Conservation (phyloP, 1,140 invertebrate genomes). For the Drosophila subpulchrella region DNA sequence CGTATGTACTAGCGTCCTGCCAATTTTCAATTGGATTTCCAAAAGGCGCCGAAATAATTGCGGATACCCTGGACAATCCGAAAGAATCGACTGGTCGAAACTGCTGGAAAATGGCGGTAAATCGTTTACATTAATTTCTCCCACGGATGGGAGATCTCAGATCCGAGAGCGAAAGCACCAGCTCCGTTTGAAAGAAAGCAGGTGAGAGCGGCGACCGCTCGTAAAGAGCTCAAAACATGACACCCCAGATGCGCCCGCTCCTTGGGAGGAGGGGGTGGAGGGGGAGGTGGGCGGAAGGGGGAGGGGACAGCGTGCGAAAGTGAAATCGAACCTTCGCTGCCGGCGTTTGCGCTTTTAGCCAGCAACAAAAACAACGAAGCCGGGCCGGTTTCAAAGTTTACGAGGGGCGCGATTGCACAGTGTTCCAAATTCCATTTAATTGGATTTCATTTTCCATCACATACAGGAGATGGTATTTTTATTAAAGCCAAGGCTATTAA, state of each 20-base stretch:
- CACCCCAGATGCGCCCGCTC: constrained; percentile 41
- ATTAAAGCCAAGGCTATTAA: background rate
- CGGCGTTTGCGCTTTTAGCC: constrained; percentile 72
- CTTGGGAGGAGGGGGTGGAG: background rate
- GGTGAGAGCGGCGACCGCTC: constrained; percentile 48
- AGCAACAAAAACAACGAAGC: constrained; percentile 45
- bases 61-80: background rate
- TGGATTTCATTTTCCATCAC: background rate
- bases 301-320: constrained; percentile 75
- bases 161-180: constrained; percentile 44
- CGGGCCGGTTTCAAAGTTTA: constrained; percentile 68
- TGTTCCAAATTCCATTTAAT: constrained; percentile 10
- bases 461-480: background rate
- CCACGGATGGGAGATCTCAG: constrained; percentile 13
- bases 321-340: constrained; percentile 82
- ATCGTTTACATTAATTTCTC: constrained; percentile 10
- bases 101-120: constrained; percentile 21
- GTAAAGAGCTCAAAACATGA: constrained; percentile 54
- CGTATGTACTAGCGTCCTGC: background rate
- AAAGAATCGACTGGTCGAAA: background rate
- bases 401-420: constrained; percentile 55
- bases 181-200: constrained; percentile 66
- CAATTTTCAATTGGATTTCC: background rate
- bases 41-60: background rate
- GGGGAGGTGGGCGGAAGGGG: background rate